phyloP scores from a whole-genome alignment of 2,113 vertebrate genomes.

The Pimephales promelas region DNA sequence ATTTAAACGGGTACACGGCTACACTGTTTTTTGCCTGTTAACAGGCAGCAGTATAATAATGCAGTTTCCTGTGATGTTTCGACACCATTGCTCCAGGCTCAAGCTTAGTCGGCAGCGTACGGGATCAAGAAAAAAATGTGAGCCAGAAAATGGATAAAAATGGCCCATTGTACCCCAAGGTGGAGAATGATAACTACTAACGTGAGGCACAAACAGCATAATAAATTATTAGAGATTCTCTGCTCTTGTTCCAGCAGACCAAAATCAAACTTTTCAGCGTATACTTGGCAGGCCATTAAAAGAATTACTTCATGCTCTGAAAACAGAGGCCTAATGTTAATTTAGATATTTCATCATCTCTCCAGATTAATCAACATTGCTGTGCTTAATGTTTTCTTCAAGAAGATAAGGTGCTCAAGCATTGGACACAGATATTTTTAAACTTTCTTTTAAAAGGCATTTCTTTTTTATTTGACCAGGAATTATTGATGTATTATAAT shows the following conservation, averaged over 20 bases:
- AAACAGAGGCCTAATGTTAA: conserved; percentile 74
- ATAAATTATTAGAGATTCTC: conserved; percentile 75
- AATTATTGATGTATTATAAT: too few species aligned
- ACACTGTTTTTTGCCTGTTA: conserved; percentile 72
- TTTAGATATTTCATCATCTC: conserved; percentile 65
- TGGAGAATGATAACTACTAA: conserved; percentile 78
- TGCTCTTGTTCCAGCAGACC: conserved; percentile 59
- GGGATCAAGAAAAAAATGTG: conserved; percentile 68
- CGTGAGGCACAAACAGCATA: conserved; percentile 79
- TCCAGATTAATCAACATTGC: conserved; percentile 52
- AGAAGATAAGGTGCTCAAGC: neutral
- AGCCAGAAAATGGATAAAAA: conserved; percentile 76
- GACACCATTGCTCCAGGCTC: conserved; percentile 75
- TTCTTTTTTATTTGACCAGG: neutral
- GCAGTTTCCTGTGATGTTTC: conserved; percentile 78
- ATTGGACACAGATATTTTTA: neutral
- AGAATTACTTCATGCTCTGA: conserved; percentile 76
- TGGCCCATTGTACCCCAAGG: conserved; percentile 76
- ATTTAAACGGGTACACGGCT: conserved; percentile 71
- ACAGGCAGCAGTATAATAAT: conserved; percentile 76
- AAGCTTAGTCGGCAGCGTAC: conserved; percentile 74
- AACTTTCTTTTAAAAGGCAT: neutral
- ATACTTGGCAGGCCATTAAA: conserved; percentile 79
- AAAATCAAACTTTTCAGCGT: conserved; percentile 75
- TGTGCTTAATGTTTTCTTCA: neutral